phyloP scores from a whole-genome alignment of 2,888 invertebrate genomes.

The Thera obeliscata region DNA sequence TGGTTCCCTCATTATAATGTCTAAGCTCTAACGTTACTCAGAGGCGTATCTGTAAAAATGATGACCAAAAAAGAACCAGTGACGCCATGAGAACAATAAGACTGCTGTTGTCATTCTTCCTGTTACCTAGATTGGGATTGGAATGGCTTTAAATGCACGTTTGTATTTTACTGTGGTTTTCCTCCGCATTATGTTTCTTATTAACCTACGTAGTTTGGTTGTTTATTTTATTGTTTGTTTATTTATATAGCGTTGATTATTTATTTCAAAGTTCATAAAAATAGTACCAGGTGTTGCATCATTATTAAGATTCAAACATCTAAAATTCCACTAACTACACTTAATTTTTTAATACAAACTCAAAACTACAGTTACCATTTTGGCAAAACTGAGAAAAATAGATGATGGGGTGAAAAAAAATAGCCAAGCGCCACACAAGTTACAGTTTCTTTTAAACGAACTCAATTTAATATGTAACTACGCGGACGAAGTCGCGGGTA shows the following conservation, averaged over 20 bases:
- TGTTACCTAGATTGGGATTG: conserved; percentile 3
- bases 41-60: too few relatives aligned
- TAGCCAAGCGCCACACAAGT: too few relatives aligned
- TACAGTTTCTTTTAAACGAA: too few relatives aligned
- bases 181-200: background rate
- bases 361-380: too few relatives aligned
- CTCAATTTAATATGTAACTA: too few relatives aligned
- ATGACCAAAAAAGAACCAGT: background rate
- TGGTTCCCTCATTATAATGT: background rate
- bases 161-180: conserved; percentile 11
- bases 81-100: background rate
- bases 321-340: too few relatives aligned
- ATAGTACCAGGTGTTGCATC: too few relatives aligned
- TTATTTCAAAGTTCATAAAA: background rate
- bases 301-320: too few relatives aligned
- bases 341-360: too few relatives aligned
- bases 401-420: too few relatives aligned
- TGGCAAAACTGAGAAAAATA: too few relatives aligned
- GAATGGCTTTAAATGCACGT: background rate
- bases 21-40: background rate
- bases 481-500: too few relatives aligned
- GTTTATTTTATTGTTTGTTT: background rate
- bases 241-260: background rate
- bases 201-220: background rate
- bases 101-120: conserved; percentile 11